phyloP scores from a whole-genome alignment of 2,888 invertebrate species.

The Tanypteryx hageni region DNA sequence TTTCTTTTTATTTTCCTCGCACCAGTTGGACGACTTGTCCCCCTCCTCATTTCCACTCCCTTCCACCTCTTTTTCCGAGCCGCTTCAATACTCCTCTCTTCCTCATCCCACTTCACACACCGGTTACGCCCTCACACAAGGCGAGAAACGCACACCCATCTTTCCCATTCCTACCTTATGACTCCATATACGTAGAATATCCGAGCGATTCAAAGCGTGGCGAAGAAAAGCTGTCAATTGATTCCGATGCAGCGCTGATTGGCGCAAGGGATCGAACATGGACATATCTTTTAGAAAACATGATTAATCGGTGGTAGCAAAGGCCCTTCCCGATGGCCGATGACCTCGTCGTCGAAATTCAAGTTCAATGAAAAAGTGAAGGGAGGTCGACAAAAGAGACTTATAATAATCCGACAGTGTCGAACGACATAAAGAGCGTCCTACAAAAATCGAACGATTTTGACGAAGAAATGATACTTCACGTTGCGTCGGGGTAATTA shows the following conservation, averaged over 20 bases:
- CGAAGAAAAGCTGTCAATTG: conserved; percentile 41
- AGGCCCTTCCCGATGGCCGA: neutral
- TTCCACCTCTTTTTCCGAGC: conserved; percentile 8
- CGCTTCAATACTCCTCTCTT: conserved; percentile 43
- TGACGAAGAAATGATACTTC: too few species aligned
- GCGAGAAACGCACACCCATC: conserved; percentile 54
- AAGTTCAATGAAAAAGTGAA: conserved; percentile 9
- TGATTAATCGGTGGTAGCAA: too few species aligned
- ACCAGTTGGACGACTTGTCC: conserved; percentile 51
- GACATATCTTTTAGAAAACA: too few species aligned
- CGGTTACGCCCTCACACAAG: conserved; percentile 59
- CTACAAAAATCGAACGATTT: too few species aligned
- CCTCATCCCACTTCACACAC: conserved; percentile 33
- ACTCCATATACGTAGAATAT: conserved; percentile 49
- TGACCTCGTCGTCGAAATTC: neutral
- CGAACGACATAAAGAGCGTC: too few species aligned
- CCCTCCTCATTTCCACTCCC: conserved; percentile 4
- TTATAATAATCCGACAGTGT: too few species aligned
- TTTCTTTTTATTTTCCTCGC: conserved; percentile 48
- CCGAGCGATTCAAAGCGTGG: neutral
- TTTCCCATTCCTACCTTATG: conserved; percentile 58
- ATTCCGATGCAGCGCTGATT: neutral
- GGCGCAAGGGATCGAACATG: neutral
- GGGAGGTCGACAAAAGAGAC: neutral
- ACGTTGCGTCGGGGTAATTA: too few species aligned